These are phyloP conservation scores for Alcis repandata DNA, from an alignment of 2,888 invertebrate species.

Conservation along the genomic window DNA sequence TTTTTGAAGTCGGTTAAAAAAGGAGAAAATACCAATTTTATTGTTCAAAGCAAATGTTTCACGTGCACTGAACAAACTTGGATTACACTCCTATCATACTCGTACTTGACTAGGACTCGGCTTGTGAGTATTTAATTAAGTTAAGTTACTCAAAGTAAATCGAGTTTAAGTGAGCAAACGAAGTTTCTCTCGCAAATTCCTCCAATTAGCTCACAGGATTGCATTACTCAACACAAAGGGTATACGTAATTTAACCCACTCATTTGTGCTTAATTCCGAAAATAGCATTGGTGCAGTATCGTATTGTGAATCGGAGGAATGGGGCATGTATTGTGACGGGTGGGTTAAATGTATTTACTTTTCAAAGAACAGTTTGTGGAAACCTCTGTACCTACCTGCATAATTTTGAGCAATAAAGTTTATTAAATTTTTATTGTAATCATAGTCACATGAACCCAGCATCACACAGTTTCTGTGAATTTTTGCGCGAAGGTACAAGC, in stretches of 20 bases:
- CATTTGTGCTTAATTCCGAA: background rate
- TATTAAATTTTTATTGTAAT: no score
- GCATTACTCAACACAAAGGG: slow-evolving; percentile 1
- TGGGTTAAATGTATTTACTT: no score
- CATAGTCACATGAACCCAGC: no score
- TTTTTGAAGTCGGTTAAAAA: no score
- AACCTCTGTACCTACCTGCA: no score
- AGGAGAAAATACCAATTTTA: background rate
- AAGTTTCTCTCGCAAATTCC: slow-evolving; percentile 9
- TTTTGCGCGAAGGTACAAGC: no score
- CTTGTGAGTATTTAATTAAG: background rate
- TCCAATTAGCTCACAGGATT: slow-evolving; percentile 9
- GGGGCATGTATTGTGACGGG: no score
- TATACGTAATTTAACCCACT: background rate
- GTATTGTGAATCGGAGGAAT: no score
- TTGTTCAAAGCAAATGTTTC: background rate
- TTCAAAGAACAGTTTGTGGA: no score
- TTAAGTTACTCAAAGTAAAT: slow-evolving; percentile 16
- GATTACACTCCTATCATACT: background rate
- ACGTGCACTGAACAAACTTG: background rate
- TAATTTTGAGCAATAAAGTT: no score
- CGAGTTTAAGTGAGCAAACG: slow-evolving; percentile 7
- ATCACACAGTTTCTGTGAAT: no score
- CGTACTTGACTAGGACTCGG: background rate
- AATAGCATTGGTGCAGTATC: no score